These are phyloP conservation scores for Boleophthalmus pectinirostris DNA, from an alignment of 2,113 vertebrate species.

Conservation along the genomic window DNA sequence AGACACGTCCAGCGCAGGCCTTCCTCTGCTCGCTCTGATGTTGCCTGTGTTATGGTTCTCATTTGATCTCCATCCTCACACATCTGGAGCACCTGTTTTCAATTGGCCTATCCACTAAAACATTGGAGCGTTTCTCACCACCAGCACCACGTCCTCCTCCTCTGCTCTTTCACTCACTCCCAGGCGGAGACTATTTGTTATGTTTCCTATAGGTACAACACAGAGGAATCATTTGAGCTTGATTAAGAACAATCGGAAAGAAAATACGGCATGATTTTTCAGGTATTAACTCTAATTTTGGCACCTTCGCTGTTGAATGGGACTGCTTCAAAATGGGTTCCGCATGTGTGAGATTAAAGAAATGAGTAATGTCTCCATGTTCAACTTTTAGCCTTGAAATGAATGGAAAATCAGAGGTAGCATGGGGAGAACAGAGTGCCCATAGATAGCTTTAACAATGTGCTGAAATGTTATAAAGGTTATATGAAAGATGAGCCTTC, in stretches of 20 bases:
- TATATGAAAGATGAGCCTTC: not conserved
- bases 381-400: constrained; percentile 31
- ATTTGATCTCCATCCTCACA: constrained; percentile 72
- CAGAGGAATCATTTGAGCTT: constrained; percentile 38
- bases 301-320: constrained; percentile 31
- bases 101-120: constrained; percentile 74
- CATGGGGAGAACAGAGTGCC: constrained; percentile 6
- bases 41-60: constrained; percentile 54
- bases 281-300: constrained; percentile 37
- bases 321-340: constrained; percentile 36
- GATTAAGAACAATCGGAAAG: constrained; percentile 42
- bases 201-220: constrained; percentile 36
- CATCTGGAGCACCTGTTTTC: constrained; percentile 81
- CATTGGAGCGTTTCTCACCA: constrained; percentile 65
- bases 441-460: constrained; percentile 2
- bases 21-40: constrained; percentile 42
- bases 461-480: not conserved
- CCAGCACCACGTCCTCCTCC: constrained; percentile 39
- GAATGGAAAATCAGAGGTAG: constrained; percentile 31
- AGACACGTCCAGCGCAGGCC: constrained; percentile 9
- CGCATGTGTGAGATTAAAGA: constrained; percentile 38
- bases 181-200: constrained; percentile 59
- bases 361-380: constrained; percentile 36
- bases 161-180: constrained; percentile 52
- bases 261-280: constrained; percentile 39